phyloP scores from a whole-genome alignment of 1,140 invertebrate genomes.

The Heterodera schachtii region DNA sequence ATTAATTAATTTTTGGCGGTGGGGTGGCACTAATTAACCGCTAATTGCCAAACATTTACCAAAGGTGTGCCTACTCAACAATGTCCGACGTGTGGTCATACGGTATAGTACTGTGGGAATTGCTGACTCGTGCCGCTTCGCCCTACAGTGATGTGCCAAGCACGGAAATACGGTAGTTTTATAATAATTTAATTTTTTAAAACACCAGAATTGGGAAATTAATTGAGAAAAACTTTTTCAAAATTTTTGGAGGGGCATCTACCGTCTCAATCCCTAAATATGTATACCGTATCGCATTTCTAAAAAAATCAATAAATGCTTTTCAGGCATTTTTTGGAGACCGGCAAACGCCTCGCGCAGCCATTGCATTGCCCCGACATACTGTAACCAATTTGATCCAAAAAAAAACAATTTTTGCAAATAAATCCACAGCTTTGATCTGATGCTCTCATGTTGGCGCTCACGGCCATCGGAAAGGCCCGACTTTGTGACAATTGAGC shows the following conservation, averaged over 20 bases:
- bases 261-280: too few species aligned
- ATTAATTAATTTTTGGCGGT: not conserved
- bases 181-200: too few species aligned
- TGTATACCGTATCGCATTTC: too few species aligned
- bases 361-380: constrained; percentile 49
- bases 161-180: constrained; percentile 32
- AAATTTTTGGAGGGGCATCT: too few species aligned
- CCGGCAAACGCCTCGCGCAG: constrained; percentile 47
- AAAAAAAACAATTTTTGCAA: constrained; percentile 11
- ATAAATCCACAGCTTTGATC: constrained; percentile 31
- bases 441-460: constrained; percentile 40
- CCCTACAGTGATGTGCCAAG: constrained; percentile 47
- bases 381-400: constrained; percentile 27
- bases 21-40: not conserved
- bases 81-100: constrained; percentile 45
- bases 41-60: too few species aligned
- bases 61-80: constrained; percentile 1
- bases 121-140: constrained; percentile 44
- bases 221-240: too few species aligned
- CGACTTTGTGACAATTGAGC: constrained; percentile 34
- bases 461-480: constrained; percentile 35
- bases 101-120: constrained; percentile 48
- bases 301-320: not conserved
- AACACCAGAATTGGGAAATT: too few species aligned
- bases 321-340: constrained; percentile 34